Percentiles rank a stretch among this genome's conserved stretches.
phyloP scores from a whole-genome alignment of 2,113 vertebrate genomes.

The Andinoacara biseriatus region DNA sequence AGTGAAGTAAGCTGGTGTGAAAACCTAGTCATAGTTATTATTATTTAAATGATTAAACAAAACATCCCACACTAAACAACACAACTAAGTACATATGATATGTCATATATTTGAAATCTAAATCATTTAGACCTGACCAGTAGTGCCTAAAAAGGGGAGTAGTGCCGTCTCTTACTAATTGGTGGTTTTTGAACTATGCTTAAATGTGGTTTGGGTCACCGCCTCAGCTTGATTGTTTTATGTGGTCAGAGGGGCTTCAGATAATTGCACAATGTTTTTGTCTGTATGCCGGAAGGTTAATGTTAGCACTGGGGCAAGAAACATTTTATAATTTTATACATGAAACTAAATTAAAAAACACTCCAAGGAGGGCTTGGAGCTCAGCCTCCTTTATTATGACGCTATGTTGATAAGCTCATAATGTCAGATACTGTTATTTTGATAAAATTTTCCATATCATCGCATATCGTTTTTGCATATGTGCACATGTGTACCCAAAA shows the following conservation, averaged over 20 bases:
- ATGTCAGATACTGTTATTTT: background rate
- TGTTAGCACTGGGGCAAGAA: background rate
- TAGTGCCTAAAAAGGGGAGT: background rate
- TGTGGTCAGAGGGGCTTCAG: constrained; percentile 20
- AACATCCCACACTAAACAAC: background rate
- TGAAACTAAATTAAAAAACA: background rate
- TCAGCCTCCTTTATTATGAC: background rate
- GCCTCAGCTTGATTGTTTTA: constrained; percentile 6
- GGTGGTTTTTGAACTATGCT: background rate
- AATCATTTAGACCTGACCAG: background rate
- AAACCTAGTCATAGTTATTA: background rate
- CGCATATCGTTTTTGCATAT: background rate
- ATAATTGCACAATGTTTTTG: background rate
- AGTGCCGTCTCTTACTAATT: background rate
- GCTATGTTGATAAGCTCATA: too few relatives aligned
- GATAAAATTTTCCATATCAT: background rate
- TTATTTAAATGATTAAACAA: background rate
- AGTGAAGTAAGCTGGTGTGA: background rate
- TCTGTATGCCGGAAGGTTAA: background rate
- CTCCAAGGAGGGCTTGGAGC: background rate
- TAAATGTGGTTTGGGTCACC: constrained; percentile 36
- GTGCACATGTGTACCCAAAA: too few relatives aligned
- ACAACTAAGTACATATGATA: background rate
- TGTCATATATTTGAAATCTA: background rate
- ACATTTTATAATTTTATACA: background rate